Evolutionary conservation across 1,140 invertebrate genomes (phyloP), one percentile per base, ranked within the genome.

Genomic region (Drosophila subobscura): DNA sequence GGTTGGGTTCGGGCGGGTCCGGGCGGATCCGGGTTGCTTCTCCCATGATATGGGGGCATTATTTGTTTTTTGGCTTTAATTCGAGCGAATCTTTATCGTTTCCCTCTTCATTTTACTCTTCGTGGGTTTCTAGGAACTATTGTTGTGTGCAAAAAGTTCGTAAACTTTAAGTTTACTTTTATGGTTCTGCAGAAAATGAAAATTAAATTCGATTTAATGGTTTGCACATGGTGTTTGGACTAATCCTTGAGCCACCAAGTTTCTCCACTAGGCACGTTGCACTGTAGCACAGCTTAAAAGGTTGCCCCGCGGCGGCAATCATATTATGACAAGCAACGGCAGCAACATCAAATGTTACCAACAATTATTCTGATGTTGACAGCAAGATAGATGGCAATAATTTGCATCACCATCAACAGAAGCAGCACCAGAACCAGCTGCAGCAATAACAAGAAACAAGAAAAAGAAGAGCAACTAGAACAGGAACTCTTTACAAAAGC

Each of bases 361-460:
- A 86, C 81, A 85, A 85, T 85, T 85, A 85, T 77, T 74, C 67
- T 59, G 80, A 60, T 85, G 80, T 85, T 85, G 80, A 86, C 81
- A 79, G 81, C 81, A 46, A 76, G 76, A 72, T 73, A 84, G 76
- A 79, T 76, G 76, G 55, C 67, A 73, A 78, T 57, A 72, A 86
- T 84, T 84, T 84, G 77, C 80, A 84, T 81, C 59, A 55, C 10
- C 37, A 51, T 33, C 40, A 29, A 54, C 16, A 59, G 22, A 29
- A n/a, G 41, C 23, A 27, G 6, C 37, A 16, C 16, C 40, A 56
- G 50, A 44, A 46, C 41, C 29, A 58, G 22, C 42, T 12, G 25
- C 29, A 51, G 53, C 60, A 58, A 64, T 65, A 27, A 27, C 25
- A 27, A 27, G 25, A 27, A 27, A 5, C 5, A 27, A 27, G 25